Evolutionary conservation across 2,888 invertebrate species (phyloP), one percentile per base, ranked within the genome.

Genomic region (Neria commutata): DNA sequence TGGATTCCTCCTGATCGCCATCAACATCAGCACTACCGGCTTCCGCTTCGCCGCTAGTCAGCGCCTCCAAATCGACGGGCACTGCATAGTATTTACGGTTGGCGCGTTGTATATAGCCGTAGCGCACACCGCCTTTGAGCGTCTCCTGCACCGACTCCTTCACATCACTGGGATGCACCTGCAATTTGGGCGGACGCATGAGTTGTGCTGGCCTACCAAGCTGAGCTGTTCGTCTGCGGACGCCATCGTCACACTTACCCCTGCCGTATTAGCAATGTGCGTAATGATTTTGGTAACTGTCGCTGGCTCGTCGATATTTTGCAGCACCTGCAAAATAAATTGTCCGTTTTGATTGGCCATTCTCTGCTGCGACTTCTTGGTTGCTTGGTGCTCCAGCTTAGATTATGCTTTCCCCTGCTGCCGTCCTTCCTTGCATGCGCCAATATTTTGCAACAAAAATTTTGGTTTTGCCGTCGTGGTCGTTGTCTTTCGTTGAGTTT

Each of bases 301-400:
- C 8, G 58, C 46, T 2, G 67, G 67, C 46, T 60, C 58, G 1
- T 65, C 60, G 2, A 63, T 54, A 21, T 55, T 51, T 48, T 61
- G 34, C n/a, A 67, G 40, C 0, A 60, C 62, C 46, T 62, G 54
- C 8, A 67, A 24, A 19, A 67, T 51, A 14, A 67, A 42, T 33
- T 60, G 59, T 11, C 67, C 67, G 33, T 65, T 65, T 58, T 65
- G 63, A 21, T 67, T 65, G 10, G 50, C 17, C 67, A 63, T 67
- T 50, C 34, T n/a, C 11, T 2, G n/a, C n/a, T n/a, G n/a, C n/a
- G n/a, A n/a, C n/a, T n/a, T n/a, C n/a, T n/a, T n/a, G n/a, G n/a
- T n/a, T n/a, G n/a, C n/a, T n/a, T n/a, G n/a, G n/a, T n/a, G n/a
- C n/a, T n/a, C n/a, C n/a, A n/a, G n/a, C n/a, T n/a, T n/a, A n/a